These are phyloP conservation scores for Dendrophyllia cribrosa DNA, from an alignment of 64 coral and sea anemone genomes.

Conservation along the genomic window DNA sequence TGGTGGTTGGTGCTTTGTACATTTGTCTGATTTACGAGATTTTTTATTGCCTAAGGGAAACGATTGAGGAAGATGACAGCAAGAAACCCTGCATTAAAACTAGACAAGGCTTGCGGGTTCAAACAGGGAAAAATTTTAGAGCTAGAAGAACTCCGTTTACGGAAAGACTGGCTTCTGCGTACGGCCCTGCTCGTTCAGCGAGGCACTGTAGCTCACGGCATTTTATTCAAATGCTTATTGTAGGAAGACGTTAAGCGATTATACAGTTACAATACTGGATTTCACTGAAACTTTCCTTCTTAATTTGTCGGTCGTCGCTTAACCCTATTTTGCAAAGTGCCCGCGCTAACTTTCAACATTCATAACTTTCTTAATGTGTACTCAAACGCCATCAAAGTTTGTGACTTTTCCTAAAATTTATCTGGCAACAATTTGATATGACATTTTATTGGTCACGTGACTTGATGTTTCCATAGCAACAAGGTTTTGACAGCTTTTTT, in stretches of 20 bases:
- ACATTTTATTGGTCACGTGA: too few relatives aligned
- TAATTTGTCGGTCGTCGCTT: too few relatives aligned
- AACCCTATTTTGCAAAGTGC: too few relatives aligned
- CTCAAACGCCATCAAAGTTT: too few relatives aligned
- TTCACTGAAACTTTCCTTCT: too few relatives aligned
- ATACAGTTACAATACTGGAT: too few relatives aligned
- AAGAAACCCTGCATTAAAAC: neutral
- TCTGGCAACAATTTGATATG: too few relatives aligned
- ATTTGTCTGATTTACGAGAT: conserved; percentile 24
- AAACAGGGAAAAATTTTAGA: neutral
- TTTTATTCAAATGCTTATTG: conserved; percentile 27
- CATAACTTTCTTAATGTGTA: too few relatives aligned
- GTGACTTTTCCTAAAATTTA: too few relatives aligned
- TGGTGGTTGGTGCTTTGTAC: conserved; percentile 23
- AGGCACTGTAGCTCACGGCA: neutral
- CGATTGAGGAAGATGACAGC: neutral
- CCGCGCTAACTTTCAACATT: too few relatives aligned
- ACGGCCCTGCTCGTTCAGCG: neutral
- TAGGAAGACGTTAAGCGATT: neutral
- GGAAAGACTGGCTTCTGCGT: neutral
- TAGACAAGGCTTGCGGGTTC: neutral
- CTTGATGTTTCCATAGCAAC: too few relatives aligned
- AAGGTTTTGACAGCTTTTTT: too few relatives aligned
- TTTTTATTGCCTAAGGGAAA: neutral
- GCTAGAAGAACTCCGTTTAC: neutral